These are phyloP conservation scores for Paraescarpia echinospica DNA, from an alignment of 1,140 invertebrate species.

Conservation along the genomic window DNA sequence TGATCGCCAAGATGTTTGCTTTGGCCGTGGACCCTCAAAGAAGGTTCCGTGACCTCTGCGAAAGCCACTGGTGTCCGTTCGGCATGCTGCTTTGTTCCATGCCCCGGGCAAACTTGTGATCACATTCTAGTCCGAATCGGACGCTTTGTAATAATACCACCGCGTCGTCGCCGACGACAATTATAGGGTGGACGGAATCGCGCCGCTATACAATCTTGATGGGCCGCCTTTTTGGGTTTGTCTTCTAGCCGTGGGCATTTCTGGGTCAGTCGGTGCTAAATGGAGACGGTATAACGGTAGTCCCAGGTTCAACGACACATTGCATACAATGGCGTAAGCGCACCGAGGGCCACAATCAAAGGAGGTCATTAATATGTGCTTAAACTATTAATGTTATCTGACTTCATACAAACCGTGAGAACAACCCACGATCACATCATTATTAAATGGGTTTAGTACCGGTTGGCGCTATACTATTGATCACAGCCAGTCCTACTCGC, in stretches of 20 bases:
- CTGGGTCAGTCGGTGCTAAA: neutral
- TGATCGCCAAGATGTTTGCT: neutral
- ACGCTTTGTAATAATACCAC: neutral
- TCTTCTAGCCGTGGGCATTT: neutral
- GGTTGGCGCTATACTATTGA: neutral
- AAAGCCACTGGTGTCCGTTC: neutral
- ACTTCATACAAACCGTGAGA: neutral
- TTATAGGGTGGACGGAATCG: neutral
- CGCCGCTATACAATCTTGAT: neutral
- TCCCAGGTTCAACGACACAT: neutral
- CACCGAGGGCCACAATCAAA: neutral
- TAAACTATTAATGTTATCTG: neutral
- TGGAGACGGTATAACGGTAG: neutral
- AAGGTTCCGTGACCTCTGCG: neutral
- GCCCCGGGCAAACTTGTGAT: neutral
- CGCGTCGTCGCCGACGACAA: neutral
- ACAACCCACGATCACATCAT: neutral
- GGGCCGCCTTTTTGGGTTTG: neutral
- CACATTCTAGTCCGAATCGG: neutral
- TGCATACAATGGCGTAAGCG: neutral
- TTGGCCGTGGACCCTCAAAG: neutral
- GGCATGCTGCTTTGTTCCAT: neutral
- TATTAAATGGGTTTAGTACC: neutral
- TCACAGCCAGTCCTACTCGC: neutral
- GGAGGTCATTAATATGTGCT: neutral